Percentiles rank a stretch among this genome's conserved stretches.
Conservation (phyloP, 1,140 invertebrate species). For the Helicoverpa zea region DNA sequence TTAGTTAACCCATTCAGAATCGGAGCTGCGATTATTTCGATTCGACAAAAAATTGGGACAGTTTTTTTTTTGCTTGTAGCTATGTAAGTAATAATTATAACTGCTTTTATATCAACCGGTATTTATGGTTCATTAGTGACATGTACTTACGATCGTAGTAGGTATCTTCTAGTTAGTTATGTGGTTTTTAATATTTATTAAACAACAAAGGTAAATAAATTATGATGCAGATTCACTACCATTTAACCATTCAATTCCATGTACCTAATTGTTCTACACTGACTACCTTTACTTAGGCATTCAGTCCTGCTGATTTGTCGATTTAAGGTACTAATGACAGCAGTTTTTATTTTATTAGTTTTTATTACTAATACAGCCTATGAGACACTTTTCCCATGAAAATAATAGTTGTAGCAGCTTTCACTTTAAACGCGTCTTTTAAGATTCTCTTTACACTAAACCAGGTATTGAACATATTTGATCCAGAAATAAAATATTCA, state of each 20-base stretch:
- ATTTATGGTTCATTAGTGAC: conserved; percentile 6
- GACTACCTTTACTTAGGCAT: too few species aligned
- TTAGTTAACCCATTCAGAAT: conserved; percentile 23
- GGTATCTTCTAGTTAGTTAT: background rate
- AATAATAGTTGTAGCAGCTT: too few species aligned
- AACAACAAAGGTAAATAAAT: background rate
- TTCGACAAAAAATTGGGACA: conserved; percentile 13
- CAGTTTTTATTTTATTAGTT: too few species aligned
- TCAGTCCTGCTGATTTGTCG: too few species aligned
- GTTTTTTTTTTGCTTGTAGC: background rate
- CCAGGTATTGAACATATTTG: background rate
- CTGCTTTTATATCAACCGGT: conserved; percentile 14
- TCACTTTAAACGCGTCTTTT: too few species aligned
- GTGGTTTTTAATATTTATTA: background rate
- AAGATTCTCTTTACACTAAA: too few species aligned
- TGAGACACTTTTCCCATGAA: too few species aligned
- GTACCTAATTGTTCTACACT: too few species aligned
- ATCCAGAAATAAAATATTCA: background rate
- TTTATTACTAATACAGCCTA: too few species aligned
- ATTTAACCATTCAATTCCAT: too few species aligned
- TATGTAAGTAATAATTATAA: background rate
- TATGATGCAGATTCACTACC: too few species aligned
- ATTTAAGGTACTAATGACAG: too few species aligned
- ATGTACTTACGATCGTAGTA: background rate
- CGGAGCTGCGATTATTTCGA: conserved; percentile 10